Evolutionary conservation across 1,140 invertebrate species (phyloP), one percentile per base, ranked within the genome.

Genomic region (Drosophila saltans): DNA sequence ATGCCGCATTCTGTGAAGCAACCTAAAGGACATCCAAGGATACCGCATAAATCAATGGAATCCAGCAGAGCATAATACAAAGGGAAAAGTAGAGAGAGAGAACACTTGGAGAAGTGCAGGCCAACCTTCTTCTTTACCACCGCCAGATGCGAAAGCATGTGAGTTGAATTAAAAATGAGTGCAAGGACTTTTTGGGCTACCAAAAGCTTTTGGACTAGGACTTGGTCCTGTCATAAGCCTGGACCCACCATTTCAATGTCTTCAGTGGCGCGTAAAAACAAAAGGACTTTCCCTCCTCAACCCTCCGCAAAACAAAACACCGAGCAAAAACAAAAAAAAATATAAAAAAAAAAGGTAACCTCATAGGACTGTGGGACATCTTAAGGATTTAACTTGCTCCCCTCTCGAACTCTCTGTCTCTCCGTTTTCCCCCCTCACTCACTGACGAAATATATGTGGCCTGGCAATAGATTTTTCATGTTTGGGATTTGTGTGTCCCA

Each of bases 101-200:
- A 60, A 24, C 16, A 40, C 56, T 36, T 24, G 45, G 28, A 40
- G 58, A 36, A 52, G 78, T 75, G 39, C 36, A 24, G 81, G 80
- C 68, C 70, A 68, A 65, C 69, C 76, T 72, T 76, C 76, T 66
- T 55, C 69, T 21, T 2, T n/a, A 3, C 41, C 41, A n/a, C 4
- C 41, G 4, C 2, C 84, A 88, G 83, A 89, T 88, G 80, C 78
- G 76, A 70, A 57, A 70, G 57, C 83, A 88, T 89, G 84, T 88
- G 83, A 88, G 83, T 62, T 73, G 83, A 88, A 88, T 88, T 78
- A 81, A 83, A 88, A 88, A 88, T 88, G 84, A 89, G 84, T 82
- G 66, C 66, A 71, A 68, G 73, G 57, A 72, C 61, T 62, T 16
- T 41, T 43, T 48, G 56, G 26, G 33, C 52, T 26, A 36, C 33